Evolutionary conservation across 2,888 invertebrate genomes (phyloP).

Genomic region (Cartodere bifasciata): DNA sequence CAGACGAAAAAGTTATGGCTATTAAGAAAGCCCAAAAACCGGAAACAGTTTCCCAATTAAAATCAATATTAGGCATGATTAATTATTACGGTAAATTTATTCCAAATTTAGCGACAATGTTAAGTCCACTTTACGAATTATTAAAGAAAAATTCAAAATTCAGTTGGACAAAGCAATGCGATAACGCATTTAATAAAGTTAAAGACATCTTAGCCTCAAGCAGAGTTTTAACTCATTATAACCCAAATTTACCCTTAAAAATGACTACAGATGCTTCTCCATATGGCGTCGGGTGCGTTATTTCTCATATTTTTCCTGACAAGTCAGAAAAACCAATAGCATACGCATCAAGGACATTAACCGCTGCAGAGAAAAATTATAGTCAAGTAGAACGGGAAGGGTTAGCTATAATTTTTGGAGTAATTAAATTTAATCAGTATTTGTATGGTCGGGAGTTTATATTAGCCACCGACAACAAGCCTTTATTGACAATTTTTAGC

Average conservation of each 20-base stretch:
- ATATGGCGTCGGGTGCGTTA: conserved; percentile 19
- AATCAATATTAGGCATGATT: conserved; percentile 14
- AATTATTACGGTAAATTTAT: conserved; percentile 16
- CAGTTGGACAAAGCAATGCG: conserved; percentile 10
- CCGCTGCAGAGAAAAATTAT: conserved; percentile 6
- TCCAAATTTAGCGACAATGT: conserved; percentile 11
- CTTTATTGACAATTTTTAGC: conserved; percentile 1
- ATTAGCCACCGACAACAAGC: conserved; percentile 2
- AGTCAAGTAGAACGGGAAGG: conserved; percentile 11
- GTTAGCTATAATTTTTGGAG: conserved; percentile 9
- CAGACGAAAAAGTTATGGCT: conserved; percentile 11
- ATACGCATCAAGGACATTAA: conserved; percentile 9
- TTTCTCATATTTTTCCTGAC: conserved; percentile 18
- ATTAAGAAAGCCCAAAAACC: conserved; percentile 12
- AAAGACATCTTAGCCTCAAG: conserved; percentile 1
- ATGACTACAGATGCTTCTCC: conserved; percentile 4
- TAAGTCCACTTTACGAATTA: conserved; percentile 14
- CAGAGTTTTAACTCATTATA: conserved; percentile 5
- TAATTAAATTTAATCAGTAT: conserved; percentile 9
- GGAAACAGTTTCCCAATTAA: conserved; percentile 12
- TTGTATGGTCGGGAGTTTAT: conserved; percentile 1
- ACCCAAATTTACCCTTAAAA: conserved; percentile 1
- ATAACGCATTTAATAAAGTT: conserved; percentile 10
- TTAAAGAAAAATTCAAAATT: conserved; percentile 12
- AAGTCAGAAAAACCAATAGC: conserved; percentile 20